Conservation (phyloP, 2,888 invertebrate genomes). For the Phasia obesa region DNA sequence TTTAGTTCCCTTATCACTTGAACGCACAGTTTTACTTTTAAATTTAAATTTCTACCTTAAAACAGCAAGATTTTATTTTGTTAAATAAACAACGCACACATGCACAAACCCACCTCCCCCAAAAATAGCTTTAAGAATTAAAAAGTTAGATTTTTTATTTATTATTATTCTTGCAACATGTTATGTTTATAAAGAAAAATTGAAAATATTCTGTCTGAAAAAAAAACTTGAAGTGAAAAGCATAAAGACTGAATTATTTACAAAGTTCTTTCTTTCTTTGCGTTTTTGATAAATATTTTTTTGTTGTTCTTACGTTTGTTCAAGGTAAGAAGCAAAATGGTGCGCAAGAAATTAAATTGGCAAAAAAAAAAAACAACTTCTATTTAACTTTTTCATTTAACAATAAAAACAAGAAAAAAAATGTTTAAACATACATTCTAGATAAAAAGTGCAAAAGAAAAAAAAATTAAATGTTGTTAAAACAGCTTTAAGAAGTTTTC, state of each 20-base stretch:
- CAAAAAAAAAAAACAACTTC: conserved; percentile 37
- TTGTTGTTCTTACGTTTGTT: conserved; percentile 34
- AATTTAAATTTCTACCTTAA: conserved; percentile 22
- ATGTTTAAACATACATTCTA: conserved; percentile 55
- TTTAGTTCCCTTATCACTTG: background rate
- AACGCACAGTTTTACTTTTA: background rate
- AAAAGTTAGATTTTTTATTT: conserved; percentile 43
- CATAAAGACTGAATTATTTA: conserved; percentile 56
- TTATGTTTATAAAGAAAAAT: conserved; percentile 26
- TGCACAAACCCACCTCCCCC: background rate
- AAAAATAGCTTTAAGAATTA: conserved; percentile 58
- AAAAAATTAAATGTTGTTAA: conserved; percentile 40
- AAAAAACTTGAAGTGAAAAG: conserved; percentile 24
- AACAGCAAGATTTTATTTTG: background rate
- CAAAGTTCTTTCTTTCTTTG: conserved; percentile 36
- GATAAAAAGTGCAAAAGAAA: conserved; percentile 2
- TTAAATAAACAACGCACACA: background rate
- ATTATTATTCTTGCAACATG: conserved; percentile 14
- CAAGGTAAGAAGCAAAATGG: conserved; percentile 51
- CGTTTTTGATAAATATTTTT: background rate
- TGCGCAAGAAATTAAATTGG: conserved; percentile 48
- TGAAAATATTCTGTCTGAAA: conserved; percentile 39
- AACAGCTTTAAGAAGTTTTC: conserved; percentile 41
- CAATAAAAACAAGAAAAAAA: conserved; percentile 25
- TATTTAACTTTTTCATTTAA: conserved; percentile 62